These are phyloP conservation scores for Nezara viridula DNA, from an alignment of 2,888 invertebrate species.

Conservation along the genomic window DNA sequence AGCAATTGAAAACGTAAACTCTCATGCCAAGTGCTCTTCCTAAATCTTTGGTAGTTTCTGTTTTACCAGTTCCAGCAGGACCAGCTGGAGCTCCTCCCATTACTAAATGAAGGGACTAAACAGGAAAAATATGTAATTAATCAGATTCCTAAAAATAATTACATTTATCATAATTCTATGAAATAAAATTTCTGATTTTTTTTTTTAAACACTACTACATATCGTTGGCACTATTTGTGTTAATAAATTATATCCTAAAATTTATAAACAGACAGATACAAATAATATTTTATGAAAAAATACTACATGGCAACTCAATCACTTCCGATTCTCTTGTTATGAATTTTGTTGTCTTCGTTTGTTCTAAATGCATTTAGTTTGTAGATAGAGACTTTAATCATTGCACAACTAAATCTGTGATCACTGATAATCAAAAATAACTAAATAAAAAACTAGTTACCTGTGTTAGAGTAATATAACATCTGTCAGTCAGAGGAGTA, in stretches of 20 bases:
- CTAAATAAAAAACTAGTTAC: conserved; percentile 68
- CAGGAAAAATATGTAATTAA: conserved; percentile 53
- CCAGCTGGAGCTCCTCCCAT: conserved; percentile 99
- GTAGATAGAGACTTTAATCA: too few relatives aligned
- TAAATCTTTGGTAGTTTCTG: conserved; percentile 96
- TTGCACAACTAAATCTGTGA: too few relatives aligned
- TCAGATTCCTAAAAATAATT: neutral
- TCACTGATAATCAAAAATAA: conserved; percentile 55
- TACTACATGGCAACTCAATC: neutral
- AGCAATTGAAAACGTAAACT: conserved; percentile 98
- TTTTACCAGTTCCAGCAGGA: conserved; percentile 96
- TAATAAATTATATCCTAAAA: neutral
- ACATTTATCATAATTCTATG: neutral
- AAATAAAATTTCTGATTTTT: neutral
- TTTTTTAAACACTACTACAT: neutral
- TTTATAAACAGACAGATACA: neutral
- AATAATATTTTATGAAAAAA: neutral
- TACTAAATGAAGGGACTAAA: conserved; percentile 85
- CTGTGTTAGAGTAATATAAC: conserved; percentile 95
- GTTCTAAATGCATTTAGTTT: too few relatives aligned
- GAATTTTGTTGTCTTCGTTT: too few relatives aligned
- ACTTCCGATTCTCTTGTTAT: too few relatives aligned
- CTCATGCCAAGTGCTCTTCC: conserved; percentile 94
- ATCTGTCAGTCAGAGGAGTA: conserved; percentile 94
- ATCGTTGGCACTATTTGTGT: too few relatives aligned